Evolutionary conservation across 2,113 vertebrate genomes (phyloP).

Genomic region (Narcine bancroftii): DNA sequence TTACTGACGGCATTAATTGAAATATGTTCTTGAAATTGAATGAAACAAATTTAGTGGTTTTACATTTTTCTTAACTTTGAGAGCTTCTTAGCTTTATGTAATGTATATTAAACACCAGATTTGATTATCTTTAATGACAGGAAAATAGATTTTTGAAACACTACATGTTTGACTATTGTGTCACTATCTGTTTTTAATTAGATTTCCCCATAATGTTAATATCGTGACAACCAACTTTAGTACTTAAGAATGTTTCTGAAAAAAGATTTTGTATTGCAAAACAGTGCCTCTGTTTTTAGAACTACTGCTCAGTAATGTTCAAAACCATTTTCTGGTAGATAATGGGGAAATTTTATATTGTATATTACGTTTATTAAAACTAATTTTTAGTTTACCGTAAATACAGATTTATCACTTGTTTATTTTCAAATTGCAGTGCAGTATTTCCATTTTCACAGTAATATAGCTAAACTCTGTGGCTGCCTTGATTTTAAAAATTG

Average conservation of each 20-base stretch:
- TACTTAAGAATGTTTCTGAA: conserved; percentile 82
- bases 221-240: conserved; percentile 43
- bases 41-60: neutral
- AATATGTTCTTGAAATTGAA: neutral
- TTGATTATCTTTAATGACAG: conserved; percentile 8
- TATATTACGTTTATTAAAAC: conserved; percentile 75
- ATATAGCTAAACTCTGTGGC: conserved; percentile 73
- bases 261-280: conserved; percentile 72
- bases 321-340: conserved; percentile 75
- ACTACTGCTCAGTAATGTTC: conserved; percentile 74
- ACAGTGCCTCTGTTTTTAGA: conserved; percentile 85
- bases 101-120: neutral
- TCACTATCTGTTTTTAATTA: conserved; percentile 23
- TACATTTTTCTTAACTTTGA: neutral
- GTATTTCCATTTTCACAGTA: conserved; percentile 75
- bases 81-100: neutral
- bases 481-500: conserved; percentile 79
- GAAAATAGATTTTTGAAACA: conserved; percentile 23
- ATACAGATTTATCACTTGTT: conserved; percentile 60
- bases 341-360: conserved; percentile 80
- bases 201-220: conserved; percentile 30
- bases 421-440: conserved; percentile 71
- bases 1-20: neutral
- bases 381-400: conserved; percentile 77
- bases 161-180: neutral